These are phyloP conservation scores for Ptychobarbus kaznakovi DNA, from an alignment of 2,797 vertebrate species.

Conservation along the genomic window DNA sequence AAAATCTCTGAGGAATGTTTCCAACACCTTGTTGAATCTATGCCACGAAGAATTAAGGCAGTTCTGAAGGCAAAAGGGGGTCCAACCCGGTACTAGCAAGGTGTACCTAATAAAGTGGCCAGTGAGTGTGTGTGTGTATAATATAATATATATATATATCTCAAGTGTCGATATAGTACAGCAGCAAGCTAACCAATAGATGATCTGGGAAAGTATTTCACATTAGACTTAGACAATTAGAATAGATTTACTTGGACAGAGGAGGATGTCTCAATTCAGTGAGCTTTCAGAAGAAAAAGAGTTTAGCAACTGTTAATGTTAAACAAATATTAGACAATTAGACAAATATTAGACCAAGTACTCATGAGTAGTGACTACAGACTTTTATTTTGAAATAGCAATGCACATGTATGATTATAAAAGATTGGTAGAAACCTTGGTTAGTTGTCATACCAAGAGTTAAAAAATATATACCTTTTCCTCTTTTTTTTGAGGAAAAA, in stretches of 20 bases:
- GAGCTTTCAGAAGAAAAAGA: neutral
- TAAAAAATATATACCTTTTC: neutral
- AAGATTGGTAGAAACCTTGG: neutral
- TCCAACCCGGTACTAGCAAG: too few species aligned
- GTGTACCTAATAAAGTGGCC: too few species aligned
- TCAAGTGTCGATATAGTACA: neutral
- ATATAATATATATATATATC: too few species aligned
- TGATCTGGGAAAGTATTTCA: too few species aligned
- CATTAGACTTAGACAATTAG: neutral
- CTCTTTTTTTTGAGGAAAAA: neutral
- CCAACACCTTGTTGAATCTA: too few species aligned
- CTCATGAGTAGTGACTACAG: neutral
- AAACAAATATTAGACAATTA: neutral
- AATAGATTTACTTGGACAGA: neutral
- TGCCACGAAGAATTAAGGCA: too few species aligned
- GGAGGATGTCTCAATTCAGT: neutral
- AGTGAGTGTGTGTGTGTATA: too few species aligned
- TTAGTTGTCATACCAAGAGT: neutral
- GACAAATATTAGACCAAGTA: too few species aligned
- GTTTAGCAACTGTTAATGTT: neutral
- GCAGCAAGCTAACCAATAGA: neutral
- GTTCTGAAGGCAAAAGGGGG: too few species aligned
- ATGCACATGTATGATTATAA: neutral
- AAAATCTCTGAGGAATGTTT: too few species aligned
- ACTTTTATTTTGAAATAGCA: too few species aligned